Conservation (phyloP, 1,140 invertebrate species). For the Drosophila sturtevanti region DNA sequence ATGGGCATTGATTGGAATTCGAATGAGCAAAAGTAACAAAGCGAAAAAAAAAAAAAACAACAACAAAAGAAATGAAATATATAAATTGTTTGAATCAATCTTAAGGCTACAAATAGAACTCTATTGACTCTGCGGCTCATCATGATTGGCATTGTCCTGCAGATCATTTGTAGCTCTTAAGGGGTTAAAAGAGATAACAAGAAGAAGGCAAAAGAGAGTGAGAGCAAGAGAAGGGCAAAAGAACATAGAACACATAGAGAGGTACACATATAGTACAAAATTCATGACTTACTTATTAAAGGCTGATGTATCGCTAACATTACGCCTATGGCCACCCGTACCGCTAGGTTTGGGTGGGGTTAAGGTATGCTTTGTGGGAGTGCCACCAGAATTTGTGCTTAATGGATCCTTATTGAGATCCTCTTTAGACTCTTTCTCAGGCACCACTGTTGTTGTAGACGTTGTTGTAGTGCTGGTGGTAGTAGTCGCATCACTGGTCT, state of each 20-base stretch:
- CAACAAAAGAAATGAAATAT: conserved; percentile 1
- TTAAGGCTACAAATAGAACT: conserved; percentile 47
- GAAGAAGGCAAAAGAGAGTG: conserved; percentile 23
- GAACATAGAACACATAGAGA: conserved; percentile 65
- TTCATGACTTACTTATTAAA: conserved; percentile 88
- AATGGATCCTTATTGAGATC: conserved; percentile 19
- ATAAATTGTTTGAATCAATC: background rate
- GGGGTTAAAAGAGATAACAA: conserved; percentile 18
- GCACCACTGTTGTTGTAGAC: conserved; percentile 6
- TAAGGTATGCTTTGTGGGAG: conserved; percentile 83
- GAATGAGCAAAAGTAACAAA: conserved; percentile 24
- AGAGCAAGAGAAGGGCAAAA: conserved; percentile 32
- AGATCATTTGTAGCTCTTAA: conserved; percentile 56
- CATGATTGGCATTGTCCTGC: conserved; percentile 33
- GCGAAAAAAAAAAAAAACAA: conserved; percentile 6
- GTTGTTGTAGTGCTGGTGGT: conserved; percentile 27
- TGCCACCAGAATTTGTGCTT: conserved; percentile 17
- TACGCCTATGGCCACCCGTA: conserved; percentile 87
- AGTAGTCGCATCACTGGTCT: conserved; percentile 56
- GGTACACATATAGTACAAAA: conserved; percentile 29
- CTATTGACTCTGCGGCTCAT: conserved; percentile 61
- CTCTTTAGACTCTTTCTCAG: conserved; percentile 7
- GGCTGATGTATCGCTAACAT: conserved; percentile 93
- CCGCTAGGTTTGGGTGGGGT: conserved; percentile 66
- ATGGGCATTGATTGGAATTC: conserved; percentile 34